phyloP scores from a whole-genome alignment of 2,888 invertebrate species.

The Parnassius smintheus region DNA sequence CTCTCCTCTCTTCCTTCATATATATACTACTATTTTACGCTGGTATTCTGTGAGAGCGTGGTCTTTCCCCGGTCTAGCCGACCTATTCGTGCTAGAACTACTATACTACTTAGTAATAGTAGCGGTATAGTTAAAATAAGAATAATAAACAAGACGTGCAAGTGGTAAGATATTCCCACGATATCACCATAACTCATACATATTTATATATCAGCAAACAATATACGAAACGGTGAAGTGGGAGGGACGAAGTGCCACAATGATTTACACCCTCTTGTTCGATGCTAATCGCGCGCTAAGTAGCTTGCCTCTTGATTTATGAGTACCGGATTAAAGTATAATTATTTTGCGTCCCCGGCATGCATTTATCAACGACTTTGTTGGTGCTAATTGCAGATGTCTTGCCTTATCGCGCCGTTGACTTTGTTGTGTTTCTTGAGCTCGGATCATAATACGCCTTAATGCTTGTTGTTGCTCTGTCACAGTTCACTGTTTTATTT shows the following conservation, averaged over 20 bases:
- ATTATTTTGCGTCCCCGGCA: constrained; percentile 42
- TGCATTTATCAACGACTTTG: constrained; percentile 31
- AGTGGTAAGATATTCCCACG: background rate
- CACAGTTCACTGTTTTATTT: background rate
- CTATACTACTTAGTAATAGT: too few species aligned
- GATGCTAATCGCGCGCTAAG: constrained; percentile 70
- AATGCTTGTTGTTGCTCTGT: background rate
- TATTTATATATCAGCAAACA: constrained; percentile 28
- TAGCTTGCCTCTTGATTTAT: constrained; percentile 46
- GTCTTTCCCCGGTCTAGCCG: too few species aligned
- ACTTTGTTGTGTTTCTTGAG: constrained; percentile 17
- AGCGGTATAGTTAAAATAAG: too few species aligned
- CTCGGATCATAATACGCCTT: constrained; percentile 7
- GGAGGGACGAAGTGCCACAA: constrained; percentile 44
- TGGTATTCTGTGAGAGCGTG: too few species aligned
- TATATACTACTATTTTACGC: too few species aligned
- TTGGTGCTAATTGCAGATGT: constrained; percentile 26
- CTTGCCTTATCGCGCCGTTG: constrained; percentile 17
- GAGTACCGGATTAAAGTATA: constrained; percentile 49
- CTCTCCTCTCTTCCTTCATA: too few species aligned
- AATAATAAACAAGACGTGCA: too few species aligned
- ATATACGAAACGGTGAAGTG: constrained; percentile 33
- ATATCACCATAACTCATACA: constrained; percentile 20
- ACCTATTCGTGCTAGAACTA: too few species aligned
- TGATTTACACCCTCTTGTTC: constrained; percentile 67